phyloP scores from a whole-genome alignment of 2,888 invertebrate genomes.

The Ypsolopha scabrella region DNA sequence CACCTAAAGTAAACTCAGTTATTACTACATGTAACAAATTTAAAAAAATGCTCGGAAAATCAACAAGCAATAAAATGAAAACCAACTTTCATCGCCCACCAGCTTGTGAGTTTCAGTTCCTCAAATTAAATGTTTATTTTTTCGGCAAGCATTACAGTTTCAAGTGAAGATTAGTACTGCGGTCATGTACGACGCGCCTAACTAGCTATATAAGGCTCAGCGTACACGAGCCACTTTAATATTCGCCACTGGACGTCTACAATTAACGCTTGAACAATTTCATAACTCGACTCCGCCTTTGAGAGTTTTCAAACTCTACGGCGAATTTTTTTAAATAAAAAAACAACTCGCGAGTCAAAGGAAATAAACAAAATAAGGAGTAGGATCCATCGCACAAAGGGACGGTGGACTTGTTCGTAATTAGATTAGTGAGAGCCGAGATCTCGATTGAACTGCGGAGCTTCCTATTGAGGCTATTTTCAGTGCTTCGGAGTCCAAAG shows the following conservation, averaged over 20 bases:
- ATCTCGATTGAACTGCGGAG: slow-evolving; percentile 24
- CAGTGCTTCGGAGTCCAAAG: not conserved
- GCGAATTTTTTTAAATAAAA: slow-evolving; percentile 31
- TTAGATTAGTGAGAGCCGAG: slow-evolving; percentile 45
- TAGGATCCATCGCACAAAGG: slow-evolving; percentile 28
- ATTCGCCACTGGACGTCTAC: slow-evolving; percentile 65
- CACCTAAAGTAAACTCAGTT: no score
- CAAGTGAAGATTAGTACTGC: slow-evolving; percentile 17
- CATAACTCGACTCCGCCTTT: slow-evolving; percentile 64
- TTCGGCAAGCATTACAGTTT: slow-evolving; percentile 29
- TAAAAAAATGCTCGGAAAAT: no score
- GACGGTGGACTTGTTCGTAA: slow-evolving; percentile 32
- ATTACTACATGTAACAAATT: no score
- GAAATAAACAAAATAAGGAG: slow-evolving; percentile 37
- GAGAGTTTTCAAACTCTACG: slow-evolving; percentile 40
- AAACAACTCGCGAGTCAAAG: slow-evolving; percentile 38
- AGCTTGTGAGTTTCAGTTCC: slow-evolving; percentile 22
- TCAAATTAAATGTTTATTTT: slow-evolving; percentile 51
- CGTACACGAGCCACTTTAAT: slow-evolving; percentile 52
- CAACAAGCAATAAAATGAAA: no score
- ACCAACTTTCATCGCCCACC: no score
- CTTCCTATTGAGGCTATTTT: not conserved
- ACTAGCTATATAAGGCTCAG: slow-evolving; percentile 45
- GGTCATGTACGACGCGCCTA: slow-evolving; percentile 38
- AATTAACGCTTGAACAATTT: slow-evolving; percentile 67